Evolutionary conservation across 92 coral and sea anemone species (phyloP), one percentile per base, ranked within the genome.

Genomic region (Ricordea florida): DNA sequence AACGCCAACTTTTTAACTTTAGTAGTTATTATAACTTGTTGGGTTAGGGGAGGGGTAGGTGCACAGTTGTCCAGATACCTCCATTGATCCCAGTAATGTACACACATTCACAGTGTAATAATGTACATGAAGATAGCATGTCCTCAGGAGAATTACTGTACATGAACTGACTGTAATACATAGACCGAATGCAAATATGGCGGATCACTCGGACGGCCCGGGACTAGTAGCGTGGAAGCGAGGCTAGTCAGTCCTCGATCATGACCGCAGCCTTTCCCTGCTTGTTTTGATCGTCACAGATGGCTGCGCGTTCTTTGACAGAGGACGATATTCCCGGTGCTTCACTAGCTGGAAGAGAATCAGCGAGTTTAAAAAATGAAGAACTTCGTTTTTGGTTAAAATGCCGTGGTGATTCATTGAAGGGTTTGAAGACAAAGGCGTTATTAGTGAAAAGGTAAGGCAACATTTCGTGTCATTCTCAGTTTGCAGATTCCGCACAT

Each of bases 271-370:
- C 31, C 40, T 60, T 60, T 36, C 48, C 67, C 46, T 20, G 1
- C n/a, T n/a, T 60, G 67, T 60, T 60, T 37, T 60, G 67, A 60
- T 60, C 22, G 26, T 60, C 49, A 17, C 34, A 49, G 3, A 60
- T 60, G 67, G 67, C 67, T 60, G 67, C 67, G 13, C 3, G 35
- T 22, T 46, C 49, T 60, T 8, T 37, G 67, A 60, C 72, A 2
- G 89, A 83, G 62, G 71, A 84, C 29, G 74, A 77, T 68, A 84
- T 65, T 22, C 80, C 79, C 38, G 85, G 89, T 13, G 46, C 60
- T 51, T 77, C 84, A 22, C 78, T 68, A 52, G 60, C 64, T 60
- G 81, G 81, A 22, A 61, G 73, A 36, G 31, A 45, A 15, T 73
- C 67, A 22, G 45, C 72, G 23, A 36, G 34, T 24, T 36, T 61